These are phyloP conservation scores for Eupsittula cactorum DNA, from an alignment of 2,113 vertebrate genomes.

Conservation along the genomic window DNA sequence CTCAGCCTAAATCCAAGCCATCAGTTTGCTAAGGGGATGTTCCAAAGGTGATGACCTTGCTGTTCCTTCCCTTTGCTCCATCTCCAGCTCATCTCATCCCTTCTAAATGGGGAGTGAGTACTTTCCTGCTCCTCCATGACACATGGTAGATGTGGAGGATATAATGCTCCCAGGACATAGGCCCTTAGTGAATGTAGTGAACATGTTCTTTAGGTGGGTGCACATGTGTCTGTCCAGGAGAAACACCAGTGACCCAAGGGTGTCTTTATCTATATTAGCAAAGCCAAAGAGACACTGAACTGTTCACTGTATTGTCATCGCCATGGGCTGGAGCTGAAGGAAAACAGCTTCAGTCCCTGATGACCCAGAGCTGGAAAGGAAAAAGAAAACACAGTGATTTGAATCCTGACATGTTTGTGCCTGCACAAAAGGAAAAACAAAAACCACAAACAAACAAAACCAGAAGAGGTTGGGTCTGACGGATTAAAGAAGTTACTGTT, in stretches of 20 bases:
- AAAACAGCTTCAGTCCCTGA: background rate
- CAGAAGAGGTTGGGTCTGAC: background rate
- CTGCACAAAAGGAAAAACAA: background rate
- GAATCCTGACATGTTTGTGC: background rate
- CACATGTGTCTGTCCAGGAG: background rate
- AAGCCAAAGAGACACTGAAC: background rate
- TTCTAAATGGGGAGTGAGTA: background rate
- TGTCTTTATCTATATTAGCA: background rate
- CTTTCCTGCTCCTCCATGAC: background rate
- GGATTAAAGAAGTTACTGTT: background rate
- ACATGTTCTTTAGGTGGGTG: background rate
- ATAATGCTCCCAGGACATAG: background rate
- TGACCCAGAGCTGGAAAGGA: background rate
- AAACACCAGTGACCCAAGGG: background rate
- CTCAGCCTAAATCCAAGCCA: background rate
- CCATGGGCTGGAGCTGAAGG: background rate
- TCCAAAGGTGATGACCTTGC: background rate
- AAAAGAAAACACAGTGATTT: background rate
- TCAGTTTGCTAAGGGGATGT: fast-evolving
- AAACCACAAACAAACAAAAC: background rate
- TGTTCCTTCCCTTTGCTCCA: background rate
- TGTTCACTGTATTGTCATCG: background rate
- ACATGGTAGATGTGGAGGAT: background rate
- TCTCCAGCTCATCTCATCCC: background rate
- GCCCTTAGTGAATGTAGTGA: background rate